Conservation (phyloP, 2,888 invertebrate genomes). For the Parnassius apollo region DNA sequence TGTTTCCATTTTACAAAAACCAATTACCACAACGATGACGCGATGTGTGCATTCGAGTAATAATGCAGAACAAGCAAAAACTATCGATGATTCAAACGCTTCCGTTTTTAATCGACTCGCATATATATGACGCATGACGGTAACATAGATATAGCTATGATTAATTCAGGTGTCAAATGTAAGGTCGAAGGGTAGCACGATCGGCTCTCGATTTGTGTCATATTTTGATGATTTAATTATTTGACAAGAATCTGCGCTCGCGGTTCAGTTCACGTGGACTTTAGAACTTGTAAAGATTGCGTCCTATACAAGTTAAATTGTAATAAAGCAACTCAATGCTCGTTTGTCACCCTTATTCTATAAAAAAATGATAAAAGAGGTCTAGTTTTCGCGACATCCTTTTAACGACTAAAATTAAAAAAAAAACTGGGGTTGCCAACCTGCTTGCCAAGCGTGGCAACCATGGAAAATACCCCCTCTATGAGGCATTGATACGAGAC, state of each 20-base stretch:
- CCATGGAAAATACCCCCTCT: too few species aligned
- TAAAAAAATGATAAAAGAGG: too few species aligned
- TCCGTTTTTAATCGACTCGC: constrained; percentile 1
- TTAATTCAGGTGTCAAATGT: constrained; percentile 15
- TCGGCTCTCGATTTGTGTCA: constrained; percentile 3
- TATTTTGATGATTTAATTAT: constrained; percentile 1
- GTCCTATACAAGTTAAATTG: too few species aligned
- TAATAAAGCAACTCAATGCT: too few species aligned
- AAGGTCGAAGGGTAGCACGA: constrained; percentile 11
- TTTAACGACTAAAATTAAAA: too few species aligned
- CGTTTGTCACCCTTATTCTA: too few species aligned
- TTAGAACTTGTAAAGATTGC: too few species aligned
- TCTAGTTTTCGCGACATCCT: too few species aligned
- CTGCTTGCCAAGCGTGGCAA: too few species aligned
- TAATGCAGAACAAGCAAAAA: constrained; percentile 16
- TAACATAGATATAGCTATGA: constrained; percentile 12
- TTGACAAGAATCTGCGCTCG: not conserved
- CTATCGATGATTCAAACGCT: constrained; percentile 17
- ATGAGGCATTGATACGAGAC: too few species aligned
- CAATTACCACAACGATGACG: not conserved
- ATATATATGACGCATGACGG: constrained; percentile 16
- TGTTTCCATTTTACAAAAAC: not conserved
- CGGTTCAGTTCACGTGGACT: too few species aligned
- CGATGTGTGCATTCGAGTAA: not conserved
- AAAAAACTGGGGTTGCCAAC: too few species aligned